Conservation (phyloP, 37 sponge, comb jelly and placozoan genomes). For the Haliclona indistincta region DNA sequence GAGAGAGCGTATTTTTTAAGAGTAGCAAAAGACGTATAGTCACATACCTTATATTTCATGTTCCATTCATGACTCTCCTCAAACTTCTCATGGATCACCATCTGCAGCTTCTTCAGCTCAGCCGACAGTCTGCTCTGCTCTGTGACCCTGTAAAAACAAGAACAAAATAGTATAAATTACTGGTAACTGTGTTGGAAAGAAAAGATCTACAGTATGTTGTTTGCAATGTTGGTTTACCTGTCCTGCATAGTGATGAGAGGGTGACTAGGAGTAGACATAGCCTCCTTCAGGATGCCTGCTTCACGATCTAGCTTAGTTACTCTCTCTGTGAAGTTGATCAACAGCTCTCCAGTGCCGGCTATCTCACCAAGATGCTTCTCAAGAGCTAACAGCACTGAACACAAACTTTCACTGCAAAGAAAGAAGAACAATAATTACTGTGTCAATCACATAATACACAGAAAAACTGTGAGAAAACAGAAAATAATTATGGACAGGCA, state of each 20-base stretch:
- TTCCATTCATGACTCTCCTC: conserved; percentile 55
- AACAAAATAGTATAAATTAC: neutral
- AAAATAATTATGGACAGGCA: too few species aligned
- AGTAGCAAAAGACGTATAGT: too few species aligned
- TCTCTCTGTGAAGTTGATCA: conserved; percentile 43
- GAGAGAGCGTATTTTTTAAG: too few species aligned
- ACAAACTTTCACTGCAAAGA: conserved; percentile 62
- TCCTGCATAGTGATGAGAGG: conserved; percentile 86
- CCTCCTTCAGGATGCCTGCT: conserved; percentile 68
- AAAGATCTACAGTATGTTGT: too few species aligned
- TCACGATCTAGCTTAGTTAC: conserved; percentile 53
- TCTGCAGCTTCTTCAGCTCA: conserved; percentile 52
- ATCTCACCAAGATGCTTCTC: conserved; percentile 63
- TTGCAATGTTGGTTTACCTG: conserved; percentile 66
- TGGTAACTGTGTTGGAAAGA: too few species aligned
- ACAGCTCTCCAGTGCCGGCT: conserved; percentile 52
- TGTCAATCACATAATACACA: too few species aligned
- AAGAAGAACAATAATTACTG: too few species aligned
- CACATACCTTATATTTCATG: conserved; percentile 56
- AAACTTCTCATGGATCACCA: conserved; percentile 37
- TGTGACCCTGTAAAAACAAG: conserved; percentile 50
- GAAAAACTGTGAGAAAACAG: too few species aligned
- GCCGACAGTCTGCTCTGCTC: conserved; percentile 63
- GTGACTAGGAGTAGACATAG: conserved; percentile 70
- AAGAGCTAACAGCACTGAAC: conserved; percentile 55